Base-by-base conservation (phyloP, 1,140 invertebrate species). In the Lepidotrigona ventralis region DNA sequence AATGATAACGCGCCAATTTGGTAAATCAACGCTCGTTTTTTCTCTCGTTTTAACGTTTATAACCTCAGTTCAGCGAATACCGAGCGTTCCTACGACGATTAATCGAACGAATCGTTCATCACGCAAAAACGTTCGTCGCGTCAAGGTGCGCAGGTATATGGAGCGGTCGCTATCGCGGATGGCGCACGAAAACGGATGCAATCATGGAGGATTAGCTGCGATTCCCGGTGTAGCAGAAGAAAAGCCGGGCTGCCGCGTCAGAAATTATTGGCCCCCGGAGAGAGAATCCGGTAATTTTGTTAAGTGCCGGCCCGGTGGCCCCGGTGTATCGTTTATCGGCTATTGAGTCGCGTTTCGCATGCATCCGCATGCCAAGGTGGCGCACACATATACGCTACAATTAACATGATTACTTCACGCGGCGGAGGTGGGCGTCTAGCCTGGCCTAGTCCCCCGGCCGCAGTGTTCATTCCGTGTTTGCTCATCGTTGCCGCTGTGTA, bases 351-450 rank as follows among this genome's bases (percentile, higher is more conserved):
- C 29, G 29, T 75, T 66, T 75, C 68, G 51, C 71, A 46, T 66
- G 71, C 51, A 33, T 33, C 21, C 29, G 29, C 63, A 17, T 11
- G 51, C 17, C 46, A 53, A 63, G 56, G 19, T 26, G 26, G 56
- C 33, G 19, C 81, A 33, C 64, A 46, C 29, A 26, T 21, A 78
- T 53, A 82, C 81, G 81, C 11, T 82, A 78, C 74, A 82, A 82
- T 82, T 82, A 82, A 77, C 81, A 82, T 70, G 81, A 82, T 78
- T 82, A 78, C 74, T 82, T 77, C n/a, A 17, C 74, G 81, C 74
- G 60, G 60, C 23, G 53, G 21, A 39, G 15, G 1, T 21, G 26
- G 46, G 26, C 15, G 17, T 54, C 60, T 26, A 51, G 19, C 15
- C 19, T 33, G 68, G 39, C 26, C 54, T 71, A 54, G 17, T n/a